Evolutionary conservation across 2,888 invertebrate genomes (phyloP).

Genomic region (Rhingia rostrata): DNA sequence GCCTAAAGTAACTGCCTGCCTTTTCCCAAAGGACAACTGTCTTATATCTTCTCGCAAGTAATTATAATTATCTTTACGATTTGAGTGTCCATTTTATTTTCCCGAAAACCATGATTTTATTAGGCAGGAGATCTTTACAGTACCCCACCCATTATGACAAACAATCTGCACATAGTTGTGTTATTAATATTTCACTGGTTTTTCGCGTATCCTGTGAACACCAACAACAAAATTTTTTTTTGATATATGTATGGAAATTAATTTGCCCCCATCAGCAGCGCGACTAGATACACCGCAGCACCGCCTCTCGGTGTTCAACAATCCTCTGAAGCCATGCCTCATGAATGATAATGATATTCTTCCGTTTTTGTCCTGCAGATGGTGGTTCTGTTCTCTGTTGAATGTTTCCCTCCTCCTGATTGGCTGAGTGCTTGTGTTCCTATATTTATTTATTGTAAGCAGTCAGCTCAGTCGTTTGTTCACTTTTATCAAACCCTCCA

Average conservation of each 20-base stretch:
- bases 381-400: constrained; percentile 3
- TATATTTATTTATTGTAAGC: constrained; percentile 50
- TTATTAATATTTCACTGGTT: constrained; percentile 64
- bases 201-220: constrained; percentile 19
- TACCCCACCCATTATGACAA: constrained; percentile 50
- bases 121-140: not conserved
- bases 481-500: not conserved
- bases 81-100: constrained; percentile 45
- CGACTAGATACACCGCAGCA: not conserved
- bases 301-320: constrained; percentile 43
- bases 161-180: constrained; percentile 65
- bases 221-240: not conserved
- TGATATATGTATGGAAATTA: constrained; percentile 23
- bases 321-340: constrained; percentile 57
- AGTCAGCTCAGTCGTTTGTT: constrained; percentile 26
- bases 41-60: constrained; percentile 60
- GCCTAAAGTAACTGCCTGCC: constrained; percentile 17
- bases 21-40: constrained; percentile 5
- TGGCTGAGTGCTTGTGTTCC: constrained; percentile 44
- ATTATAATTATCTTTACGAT: constrained; percentile 72
- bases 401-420: not conserved
- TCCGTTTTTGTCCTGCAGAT: constrained; percentile 18
- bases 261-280: constrained; percentile 29
- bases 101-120: not conserved
- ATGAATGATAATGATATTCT: constrained; percentile 66